Evolutionary conservation across 2,888 invertebrate genomes (phyloP).

Genomic region (Copidosoma aretas): DNA sequence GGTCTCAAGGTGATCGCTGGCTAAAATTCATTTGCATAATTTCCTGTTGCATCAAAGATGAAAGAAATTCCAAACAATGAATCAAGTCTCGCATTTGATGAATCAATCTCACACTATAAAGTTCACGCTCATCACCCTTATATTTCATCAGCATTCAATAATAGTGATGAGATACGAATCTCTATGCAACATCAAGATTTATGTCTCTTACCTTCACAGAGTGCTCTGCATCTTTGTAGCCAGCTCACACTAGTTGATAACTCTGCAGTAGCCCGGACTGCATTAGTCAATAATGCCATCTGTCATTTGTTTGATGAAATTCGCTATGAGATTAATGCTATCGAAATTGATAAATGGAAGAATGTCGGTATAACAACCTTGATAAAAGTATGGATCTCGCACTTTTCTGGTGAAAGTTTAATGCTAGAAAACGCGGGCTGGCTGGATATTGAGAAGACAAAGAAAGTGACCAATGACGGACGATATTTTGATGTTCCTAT

Average conservation of each 20-base stretch:
- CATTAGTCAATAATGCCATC: neutral
- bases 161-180: neutral
- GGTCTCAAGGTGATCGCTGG: neutral
- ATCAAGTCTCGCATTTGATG: slow-evolving; percentile 25
- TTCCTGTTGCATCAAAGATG: neutral
- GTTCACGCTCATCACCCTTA: slow-evolving; percentile 31
- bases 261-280: neutral
- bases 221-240: slow-evolving; percentile 14
- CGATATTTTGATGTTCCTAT: slow-evolving; percentile 51
- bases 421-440: slow-evolving; percentile 45
- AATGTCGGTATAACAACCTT: neutral
- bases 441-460: slow-evolving; percentile 28
- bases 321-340: neutral
- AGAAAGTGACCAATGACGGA: slow-evolving; percentile 28
- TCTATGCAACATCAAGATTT: too few relatives aligned
- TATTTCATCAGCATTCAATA: slow-evolving; percentile 23
- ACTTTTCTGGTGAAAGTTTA: neutral
- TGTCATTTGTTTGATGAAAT: neutral
- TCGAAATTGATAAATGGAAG: neutral
- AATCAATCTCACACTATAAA: slow-evolving; percentile 35
- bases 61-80: slow-evolving; percentile 4
- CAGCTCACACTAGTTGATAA: neutral
- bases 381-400: neutral
- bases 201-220: slow-evolving; percentile 7
- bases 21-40: neutral